Evolutionary conservation across 1,140 invertebrate species (phyloP).

Genomic region (Leptoteleia sp.): DNA sequence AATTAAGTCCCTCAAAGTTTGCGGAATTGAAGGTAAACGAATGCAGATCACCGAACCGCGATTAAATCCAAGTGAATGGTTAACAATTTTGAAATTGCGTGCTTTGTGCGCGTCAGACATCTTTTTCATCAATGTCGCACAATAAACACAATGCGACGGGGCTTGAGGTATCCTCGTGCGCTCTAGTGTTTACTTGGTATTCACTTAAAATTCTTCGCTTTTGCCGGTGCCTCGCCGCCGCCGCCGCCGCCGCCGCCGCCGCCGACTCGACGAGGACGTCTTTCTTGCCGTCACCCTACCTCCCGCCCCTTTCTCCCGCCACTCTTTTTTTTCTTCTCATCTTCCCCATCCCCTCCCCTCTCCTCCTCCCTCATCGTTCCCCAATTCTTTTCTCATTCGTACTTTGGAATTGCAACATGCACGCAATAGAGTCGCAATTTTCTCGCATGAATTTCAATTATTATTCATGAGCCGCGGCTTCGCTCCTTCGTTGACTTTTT

Average conservation of each 20-base stretch:
- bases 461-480: conserved; percentile 57
- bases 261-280: no score
- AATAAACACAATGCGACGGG: conserved; percentile 49
- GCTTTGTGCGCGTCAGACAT: conserved; percentile 43
- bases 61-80: conserved; percentile 39
- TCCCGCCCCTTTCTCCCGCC: no score
- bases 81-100: conserved; percentile 42
- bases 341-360: background rate
- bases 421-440: conserved; percentile 60
- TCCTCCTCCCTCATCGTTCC: conserved; percentile 8
- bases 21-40: no score
- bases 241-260: no score
- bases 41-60: conserved; percentile 13
- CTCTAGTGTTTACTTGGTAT: conserved; percentile 55
- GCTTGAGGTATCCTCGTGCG: conserved; percentile 30
- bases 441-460: conserved; percentile 61
- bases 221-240: conserved; percentile 32
- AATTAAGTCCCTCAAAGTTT: no score
- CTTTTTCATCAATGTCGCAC: conserved; percentile 60
- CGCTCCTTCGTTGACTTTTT: conserved; percentile 13
- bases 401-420: conserved; percentile 59
- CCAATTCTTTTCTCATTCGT: conserved; percentile 59
- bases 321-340: no score
- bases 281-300: no score
- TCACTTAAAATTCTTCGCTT: conserved; percentile 59